phyloP scores from a whole-genome alignment of 2,888 invertebrate genomes.

The Diogma glabrata region DNA sequence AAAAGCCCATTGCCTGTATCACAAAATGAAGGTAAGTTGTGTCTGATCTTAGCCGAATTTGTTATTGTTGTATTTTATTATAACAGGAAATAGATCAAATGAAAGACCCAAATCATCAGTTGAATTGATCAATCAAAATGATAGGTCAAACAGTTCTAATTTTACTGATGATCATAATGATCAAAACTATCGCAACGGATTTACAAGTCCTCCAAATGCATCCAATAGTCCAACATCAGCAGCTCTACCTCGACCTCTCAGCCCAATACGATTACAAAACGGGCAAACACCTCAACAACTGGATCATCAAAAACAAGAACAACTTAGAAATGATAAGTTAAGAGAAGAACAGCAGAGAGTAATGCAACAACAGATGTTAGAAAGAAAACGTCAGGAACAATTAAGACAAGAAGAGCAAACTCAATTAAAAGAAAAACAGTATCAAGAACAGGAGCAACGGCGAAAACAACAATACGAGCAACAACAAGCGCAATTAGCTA shows the following conservation, averaged over 20 bases:
- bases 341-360: slow-evolving; percentile 20
- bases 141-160: not conserved
- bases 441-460: slow-evolving; percentile 34
- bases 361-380: slow-evolving; percentile 16
- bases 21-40: slow-evolving; percentile 22
- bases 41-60: not conserved
- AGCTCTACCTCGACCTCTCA: slow-evolving; percentile 29
- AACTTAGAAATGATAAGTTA: slow-evolving; percentile 19
- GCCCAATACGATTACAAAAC: slow-evolving; percentile 23
- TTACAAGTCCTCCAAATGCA: slow-evolving; percentile 23
- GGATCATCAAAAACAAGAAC: slow-evolving; percentile 21
- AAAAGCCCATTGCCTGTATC: slow-evolving; percentile 38
- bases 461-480: slow-evolving; percentile 22
- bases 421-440: slow-evolving; percentile 32
- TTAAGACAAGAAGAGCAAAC: slow-evolving; percentile 24
- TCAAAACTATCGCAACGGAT: not conserved
- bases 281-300: slow-evolving; percentile 18
- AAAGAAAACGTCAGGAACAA: slow-evolving; percentile 20
- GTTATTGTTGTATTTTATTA: not conserved
- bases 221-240: slow-evolving; percentile 27
- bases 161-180: not conserved
- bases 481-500: slow-evolving; percentile 19
- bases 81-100: slow-evolving; percentile 1
- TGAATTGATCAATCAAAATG: no score
- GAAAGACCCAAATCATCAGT: no score